Base-by-base conservation (phyloP, 2,797 vertebrate genomes). In the Clarias platycephalus region DNA sequence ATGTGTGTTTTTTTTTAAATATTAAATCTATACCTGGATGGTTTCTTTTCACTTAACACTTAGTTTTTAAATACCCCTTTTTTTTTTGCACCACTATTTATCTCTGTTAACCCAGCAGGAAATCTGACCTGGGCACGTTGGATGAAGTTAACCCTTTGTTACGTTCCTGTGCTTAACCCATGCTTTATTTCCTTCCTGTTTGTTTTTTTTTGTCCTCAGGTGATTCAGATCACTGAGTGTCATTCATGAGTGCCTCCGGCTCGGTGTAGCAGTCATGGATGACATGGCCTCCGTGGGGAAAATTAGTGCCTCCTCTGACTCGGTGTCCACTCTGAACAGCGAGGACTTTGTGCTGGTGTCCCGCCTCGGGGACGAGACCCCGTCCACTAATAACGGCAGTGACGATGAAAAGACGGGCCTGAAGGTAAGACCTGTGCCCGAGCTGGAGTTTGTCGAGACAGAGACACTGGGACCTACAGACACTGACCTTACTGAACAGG, bases 271-370 rank as follows among this genome's bases (percentile, higher is more conserved):
- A 97, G 96, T 96, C 96, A 99, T 99, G 98, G 98, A 99, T 96
- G 98, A 99, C 96, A 99, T 99, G 94, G 96, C 96, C 93, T 99
- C 97, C 93, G 97, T 98, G 96, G 98, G 98, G 95, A 99, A 99
- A 96, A 97, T 99, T 95, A 99, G 98, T 94, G 96, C 98, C 93
- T 99, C 98, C 86, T 99, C 98, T 88, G 98, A 99, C 95, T 99
- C 98, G 78, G 98, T 99, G 91, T 99, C 98, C 94, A 99, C 98
- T 92, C 96, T 99, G 95, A 99, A 99, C 96, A 99, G 98, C 95
- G 98, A 99, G 96, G 98, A 99, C 96, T 99, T 99, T 97, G 98
- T 99, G 94, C 97, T 99, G 91, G 98, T 99, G 95, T 98, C 97
- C 95, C 95, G 96, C 91, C 96, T 98, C 95, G 98, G 97, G 93